Percentiles rank a stretch among this genome's conserved stretches.
These are phyloP conservation scores for Hydrozoanthus gracilis DNA, from an alignment of 92 coral and sea anemone genomes.

Conservation along the genomic window DNA sequence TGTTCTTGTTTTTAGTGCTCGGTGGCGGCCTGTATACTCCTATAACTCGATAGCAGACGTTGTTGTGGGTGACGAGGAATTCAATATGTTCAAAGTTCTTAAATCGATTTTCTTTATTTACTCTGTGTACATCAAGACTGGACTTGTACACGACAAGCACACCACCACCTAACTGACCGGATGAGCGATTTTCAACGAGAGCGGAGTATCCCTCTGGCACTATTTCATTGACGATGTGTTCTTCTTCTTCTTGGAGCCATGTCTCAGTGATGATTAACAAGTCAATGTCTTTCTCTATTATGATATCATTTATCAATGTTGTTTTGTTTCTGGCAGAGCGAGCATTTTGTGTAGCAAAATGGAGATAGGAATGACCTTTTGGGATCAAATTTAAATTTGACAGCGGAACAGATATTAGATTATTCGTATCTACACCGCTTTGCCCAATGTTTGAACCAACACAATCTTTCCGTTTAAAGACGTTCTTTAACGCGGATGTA, in stretches of 20 bases:
- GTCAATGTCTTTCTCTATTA: background rate
- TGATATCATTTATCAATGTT: background rate
- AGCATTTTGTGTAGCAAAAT: background rate
- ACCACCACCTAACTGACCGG: background rate
- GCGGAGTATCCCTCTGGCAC: background rate
- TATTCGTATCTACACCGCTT: background rate
- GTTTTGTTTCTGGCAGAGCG: background rate
- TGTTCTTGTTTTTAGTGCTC: background rate
- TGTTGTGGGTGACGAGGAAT: background rate
- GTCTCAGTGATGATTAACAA: background rate
- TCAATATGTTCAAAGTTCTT: background rate
- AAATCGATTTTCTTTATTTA: background rate
- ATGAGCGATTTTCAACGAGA: background rate
- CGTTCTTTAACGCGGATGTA: background rate
- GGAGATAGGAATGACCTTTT: background rate
- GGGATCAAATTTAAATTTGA: background rate
- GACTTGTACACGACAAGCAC: background rate
- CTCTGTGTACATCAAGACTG: background rate
- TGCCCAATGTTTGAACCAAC: background rate
- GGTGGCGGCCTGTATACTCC: background rate
- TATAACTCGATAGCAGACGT: background rate
- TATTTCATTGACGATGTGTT: background rate
- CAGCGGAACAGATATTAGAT: constrained; percentile 9
- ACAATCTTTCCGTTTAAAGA: background rate
- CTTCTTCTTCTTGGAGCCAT: background rate